Evolutionary conservation across 2,797 vertebrate genomes (phyloP).

Genomic region (Menidia menidia): DNA sequence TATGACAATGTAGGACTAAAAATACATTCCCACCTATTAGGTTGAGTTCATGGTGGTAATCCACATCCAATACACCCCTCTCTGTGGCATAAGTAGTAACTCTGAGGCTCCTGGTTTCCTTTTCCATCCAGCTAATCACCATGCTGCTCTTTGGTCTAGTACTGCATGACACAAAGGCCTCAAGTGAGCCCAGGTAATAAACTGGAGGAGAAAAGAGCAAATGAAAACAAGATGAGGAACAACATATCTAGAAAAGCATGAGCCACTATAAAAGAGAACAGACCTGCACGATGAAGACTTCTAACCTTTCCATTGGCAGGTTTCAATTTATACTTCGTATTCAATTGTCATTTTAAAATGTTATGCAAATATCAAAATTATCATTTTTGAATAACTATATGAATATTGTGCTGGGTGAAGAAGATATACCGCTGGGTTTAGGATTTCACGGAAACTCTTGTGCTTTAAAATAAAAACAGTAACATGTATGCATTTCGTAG

Average conservation of each 20-base stretch:
- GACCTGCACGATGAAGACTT: neutral
- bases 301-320: no score
- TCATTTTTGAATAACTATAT: no score
- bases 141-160: constrained; percentile 74
- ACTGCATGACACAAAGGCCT: constrained; percentile 85
- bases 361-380: no score
- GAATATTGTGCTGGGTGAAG: neutral
- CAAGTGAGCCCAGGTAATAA: constrained; percentile 80
- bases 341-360: no score
- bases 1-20: neutral
- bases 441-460: no score
- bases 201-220: constrained; percentile 56
- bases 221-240: constrained; percentile 13
- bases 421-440: no score
- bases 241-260: constrained; percentile 11
- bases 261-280: neutral
- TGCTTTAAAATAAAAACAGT: no score
- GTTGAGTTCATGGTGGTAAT: constrained; percentile 82
- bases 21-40: constrained; percentile 79
- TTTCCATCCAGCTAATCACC: constrained; percentile 82
- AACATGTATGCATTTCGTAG: no score
- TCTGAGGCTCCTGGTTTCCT: constrained; percentile 70
- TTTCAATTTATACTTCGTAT: no score
- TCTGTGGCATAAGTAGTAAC: constrained; percentile 74
- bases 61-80: constrained; percentile 82